Percentiles rank a stretch among this genome's conserved stretches.
Evolutionary conservation across 2,797 vertebrate genomes (phyloP).

Genomic region (Tenualosa thibaudeaui): DNA sequence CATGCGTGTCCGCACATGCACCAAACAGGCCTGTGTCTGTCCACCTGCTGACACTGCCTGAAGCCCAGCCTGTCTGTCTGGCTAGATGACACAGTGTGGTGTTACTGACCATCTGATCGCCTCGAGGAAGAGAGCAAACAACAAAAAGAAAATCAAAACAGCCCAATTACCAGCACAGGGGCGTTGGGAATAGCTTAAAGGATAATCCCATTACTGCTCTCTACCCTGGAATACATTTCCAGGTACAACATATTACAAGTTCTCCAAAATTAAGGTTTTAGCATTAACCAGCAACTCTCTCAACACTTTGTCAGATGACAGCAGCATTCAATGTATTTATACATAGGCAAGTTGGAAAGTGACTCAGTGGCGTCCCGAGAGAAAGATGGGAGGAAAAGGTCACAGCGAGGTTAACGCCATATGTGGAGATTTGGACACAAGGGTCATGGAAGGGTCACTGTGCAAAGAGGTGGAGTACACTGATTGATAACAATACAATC

Average conservation of each 20-base stretch:
- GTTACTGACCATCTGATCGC: constrained; percentile 13
- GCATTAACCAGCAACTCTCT: constrained; percentile 6
- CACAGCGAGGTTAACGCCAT: not conserved
- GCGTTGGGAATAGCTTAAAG: not conserved
- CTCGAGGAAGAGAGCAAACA: not conserved
- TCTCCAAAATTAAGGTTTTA: not conserved
- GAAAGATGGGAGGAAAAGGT: not conserved
- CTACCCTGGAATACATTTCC: not conserved
- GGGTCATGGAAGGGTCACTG: constrained; percentile 2
- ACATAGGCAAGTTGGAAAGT: not conserved
- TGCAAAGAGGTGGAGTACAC: not conserved
- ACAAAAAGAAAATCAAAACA: not conserved
- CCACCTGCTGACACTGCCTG: constrained; percentile 19
- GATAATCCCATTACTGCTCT: not conserved
- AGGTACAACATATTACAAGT: not conserved
- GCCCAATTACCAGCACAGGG: not conserved
- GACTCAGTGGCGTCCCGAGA: not conserved
- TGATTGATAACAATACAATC: not conserved
- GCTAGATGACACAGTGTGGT: not conserved
- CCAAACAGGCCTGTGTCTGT: not conserved
- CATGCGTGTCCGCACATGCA: not conserved
- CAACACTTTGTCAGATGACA: not conserved
- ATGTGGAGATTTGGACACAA: not conserved
- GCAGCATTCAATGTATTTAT: not conserved
- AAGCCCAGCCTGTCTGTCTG: constrained; percentile 1